Base-by-base conservation (phyloP, 2,113 vertebrate genomes). In the Scomber japonicus region DNA sequence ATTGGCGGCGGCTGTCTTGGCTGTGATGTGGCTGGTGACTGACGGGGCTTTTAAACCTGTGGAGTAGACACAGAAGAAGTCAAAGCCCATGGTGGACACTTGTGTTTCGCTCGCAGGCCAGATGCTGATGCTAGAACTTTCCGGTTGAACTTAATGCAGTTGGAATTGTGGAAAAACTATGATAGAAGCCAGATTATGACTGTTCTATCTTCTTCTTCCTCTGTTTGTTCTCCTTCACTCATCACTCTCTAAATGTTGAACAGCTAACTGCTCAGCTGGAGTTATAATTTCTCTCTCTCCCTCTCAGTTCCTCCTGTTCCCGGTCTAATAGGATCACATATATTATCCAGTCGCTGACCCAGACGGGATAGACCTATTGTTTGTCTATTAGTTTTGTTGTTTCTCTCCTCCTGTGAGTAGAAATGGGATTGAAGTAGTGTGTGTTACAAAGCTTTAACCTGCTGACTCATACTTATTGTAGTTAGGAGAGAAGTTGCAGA, bases 1-100 rank as follows among this genome's bases (percentile, higher is more conserved):
- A 77, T 64, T 53, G 61, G 27, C 2, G 0, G 60, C 19, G 3
- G 65, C 12, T 0, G 53, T 21, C 63, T 72, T 90, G 1, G 13
- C 21, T 3, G 50, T 4, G 11, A 5, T 86, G 69, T 78, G 40
- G 56, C 49, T 82, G 67, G 65, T 67, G 61, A 82, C 53, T 1
- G 66, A 31, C 0, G 83, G 80, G 11, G 75, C 50, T 76, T 90
- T 93, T 51, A 89, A 69, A 61, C 89, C 94, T 94, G 69, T 1
- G 2, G 72, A 54, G 19, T 71, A 31, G 15, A 82, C 1, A 2
- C 11, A 77, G 67, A 68, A 57, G 1, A 15, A 53, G 56, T 88
- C 45, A 75, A 45, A 85, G 10, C 21, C 19, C 51, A 79, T 46
- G 0, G 11, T 19, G 65, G 2, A 40, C 35, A 9, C 35, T 40